Base-by-base conservation (phyloP, 2,888 invertebrate genomes). In the Agonopterix alstromeriana region DNA sequence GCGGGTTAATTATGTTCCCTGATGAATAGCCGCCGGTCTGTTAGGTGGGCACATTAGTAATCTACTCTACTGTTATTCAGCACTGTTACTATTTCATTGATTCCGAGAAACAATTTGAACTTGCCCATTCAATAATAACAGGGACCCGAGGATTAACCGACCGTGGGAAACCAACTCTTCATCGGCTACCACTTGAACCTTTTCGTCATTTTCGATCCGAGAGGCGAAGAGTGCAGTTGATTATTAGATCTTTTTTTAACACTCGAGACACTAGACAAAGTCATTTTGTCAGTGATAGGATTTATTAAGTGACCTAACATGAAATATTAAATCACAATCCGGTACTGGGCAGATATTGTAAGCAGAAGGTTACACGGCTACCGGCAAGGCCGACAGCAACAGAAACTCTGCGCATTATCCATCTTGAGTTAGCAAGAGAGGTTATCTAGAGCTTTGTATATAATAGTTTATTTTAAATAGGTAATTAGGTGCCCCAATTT, bases 81-180 rank as follows among this genome's bases (percentile, higher is more conserved):
- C 35, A 41, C 44, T 46, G 38, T 38, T 27, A 35, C 10, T 42
- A 40, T 5, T 38, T 10, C 14, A 10, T 47, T 43, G 44, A 35
- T 50, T 47, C 47, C 11, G 8, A 50, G 47, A 47, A 47, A 14
- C 10, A 8, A 12, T 38, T 40, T 44, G 40, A 40, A 42, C 43
- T 11, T 10, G 46, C 8, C 46, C 40, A 42, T 41, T 10, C n/a
- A 36, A 12, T 10, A 43, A 44, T 40, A 8, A 27, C 10, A 42
- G 9, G 27, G 35, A 8, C 44, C 8, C 45, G 8, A 10, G 11
- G 27, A 10, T 42, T 36, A 14, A 42, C 38, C 36, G 17, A 41
- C 35, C 43, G 36, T 43, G 42, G 47, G 47, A 42, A 47, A 43
- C 35, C 8, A 14, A 35, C 7, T n/a, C 38, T 27, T 27, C 27